phyloP scores from a whole-genome alignment of 2,888 invertebrate species.

The Plebejus melissa region DNA sequence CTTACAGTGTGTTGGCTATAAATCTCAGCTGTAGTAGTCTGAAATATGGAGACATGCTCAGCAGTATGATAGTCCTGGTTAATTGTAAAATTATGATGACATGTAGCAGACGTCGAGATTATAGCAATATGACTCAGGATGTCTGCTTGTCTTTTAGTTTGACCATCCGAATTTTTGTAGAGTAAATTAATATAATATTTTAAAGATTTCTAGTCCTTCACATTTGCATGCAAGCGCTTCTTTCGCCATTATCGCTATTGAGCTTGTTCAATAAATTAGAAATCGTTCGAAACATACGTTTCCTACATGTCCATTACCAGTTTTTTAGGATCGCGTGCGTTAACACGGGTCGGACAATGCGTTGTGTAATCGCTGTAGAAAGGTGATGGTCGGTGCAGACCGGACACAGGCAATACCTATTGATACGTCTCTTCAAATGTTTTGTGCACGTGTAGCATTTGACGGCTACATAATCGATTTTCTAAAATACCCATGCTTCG shows the following conservation, averaged over 20 bases:
- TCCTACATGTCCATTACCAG: slow-evolving; percentile 6
- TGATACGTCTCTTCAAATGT: not conserved
- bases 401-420: not conserved
- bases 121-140: not conserved
- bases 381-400: slow-evolving; percentile 31
- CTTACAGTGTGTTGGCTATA: not conserved
- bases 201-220: not conserved
- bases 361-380: slow-evolving; percentile 39
- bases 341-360: slow-evolving; percentile 23
- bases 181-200: too few relatives aligned
- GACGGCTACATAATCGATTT: too few relatives aligned
- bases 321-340: slow-evolving; percentile 16
- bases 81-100: not conserved
- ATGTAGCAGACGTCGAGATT: not conserved
- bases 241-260: not conserved
- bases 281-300: slow-evolving; percentile 5
- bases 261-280: not conserved
- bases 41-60: not conserved
- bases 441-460: too few relatives aligned
- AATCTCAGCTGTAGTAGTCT: not conserved
- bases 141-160: not conserved
- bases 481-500: too few relatives aligned
- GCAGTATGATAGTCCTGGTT: not conserved
- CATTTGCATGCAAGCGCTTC: not conserved
- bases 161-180: too few relatives aligned